Evolutionary conservation across 2,888 invertebrate genomes (phyloP).

Genomic region (Orchestes rusci): DNA sequence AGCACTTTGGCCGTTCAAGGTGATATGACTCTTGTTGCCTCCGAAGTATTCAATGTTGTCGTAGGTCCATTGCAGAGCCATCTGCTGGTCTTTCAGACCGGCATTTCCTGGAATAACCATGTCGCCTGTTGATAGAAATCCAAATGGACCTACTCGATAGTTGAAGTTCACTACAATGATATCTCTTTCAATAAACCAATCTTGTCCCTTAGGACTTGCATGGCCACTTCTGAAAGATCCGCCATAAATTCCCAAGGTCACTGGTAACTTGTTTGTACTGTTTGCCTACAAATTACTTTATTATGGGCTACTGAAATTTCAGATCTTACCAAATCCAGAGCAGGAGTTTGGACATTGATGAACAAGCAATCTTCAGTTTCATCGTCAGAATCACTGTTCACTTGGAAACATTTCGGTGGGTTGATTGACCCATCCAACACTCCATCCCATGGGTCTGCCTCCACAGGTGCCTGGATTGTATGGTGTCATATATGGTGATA

Average conservation of each 20-base stretch:
- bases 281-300: conserved; percentile 6
- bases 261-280: conserved; percentile 32
- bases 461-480: conserved; percentile 35
- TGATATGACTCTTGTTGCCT: conserved; percentile 25
- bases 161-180: conserved; percentile 18
- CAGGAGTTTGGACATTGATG: conserved; percentile 45
- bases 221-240: conserved; percentile 40
- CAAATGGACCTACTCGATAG: conserved; percentile 22
- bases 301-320: neutral
- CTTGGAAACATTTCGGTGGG: conserved; percentile 44
- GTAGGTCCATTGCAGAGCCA: conserved; percentile 18
- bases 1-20: conserved; percentile 22
- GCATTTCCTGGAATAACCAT: conserved; percentile 17
- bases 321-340: conserved; percentile 11
- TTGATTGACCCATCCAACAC: conserved; percentile 37
- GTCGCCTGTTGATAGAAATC: conserved; percentile 20
- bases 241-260: conserved; percentile 41
- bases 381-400: conserved; percentile 37
- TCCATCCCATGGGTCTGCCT: conserved; percentile 33
- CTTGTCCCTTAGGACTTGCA: conserved; percentile 24
- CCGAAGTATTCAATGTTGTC: conserved; percentile 24
- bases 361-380: conserved; percentile 49
- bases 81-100: conserved; percentile 20
- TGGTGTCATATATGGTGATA: too few species aligned
- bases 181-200: conserved; percentile 19